A percentile compares a stretch with the other conserved stretches of the same genome.
phyloP scores from a whole-genome alignment of 2,113 vertebrate species.

The Litocranius walleri region DNA sequence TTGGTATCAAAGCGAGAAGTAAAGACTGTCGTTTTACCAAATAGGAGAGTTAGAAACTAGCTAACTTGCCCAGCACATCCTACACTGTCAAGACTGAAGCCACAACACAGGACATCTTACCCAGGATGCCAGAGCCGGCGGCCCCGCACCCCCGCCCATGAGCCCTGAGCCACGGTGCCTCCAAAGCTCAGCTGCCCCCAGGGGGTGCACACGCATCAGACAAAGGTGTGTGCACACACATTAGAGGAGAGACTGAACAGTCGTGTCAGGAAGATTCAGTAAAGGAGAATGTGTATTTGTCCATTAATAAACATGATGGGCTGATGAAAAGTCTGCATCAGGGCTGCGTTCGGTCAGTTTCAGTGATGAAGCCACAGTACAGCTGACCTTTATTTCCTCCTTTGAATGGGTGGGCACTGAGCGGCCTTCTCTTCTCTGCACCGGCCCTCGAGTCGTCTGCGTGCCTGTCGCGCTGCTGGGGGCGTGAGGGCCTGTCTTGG shows the following conservation, averaged over 20 bases:
- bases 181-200: not conserved
- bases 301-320: not conserved
- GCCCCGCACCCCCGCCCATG: rapidly evolving
- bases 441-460: not conserved
- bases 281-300: not conserved
- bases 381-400: not conserved
- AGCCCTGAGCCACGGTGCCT: not conserved
- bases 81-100: not conserved
- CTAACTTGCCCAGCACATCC: not conserved
- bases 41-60: not conserved
- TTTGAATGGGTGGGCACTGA: not conserved
- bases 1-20: not conserved
- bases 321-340: not conserved
- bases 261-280: not conserved
- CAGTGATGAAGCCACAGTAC: not conserved
- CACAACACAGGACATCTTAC: not conserved
- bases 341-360: not conserved
- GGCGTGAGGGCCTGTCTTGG: not conserved
- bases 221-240: not conserved
- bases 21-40: not conserved
- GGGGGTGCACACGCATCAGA: not conserved
- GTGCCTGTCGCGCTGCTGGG: not conserved
- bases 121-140: not conserved
- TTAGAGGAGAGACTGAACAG: not conserved
- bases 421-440: not conserved